Percentiles rank a stretch among this genome's conserved stretches.
Evolutionary conservation across 1,140 invertebrate genomes (phyloP).

Genomic region (Drosophila azteca): DNA sequence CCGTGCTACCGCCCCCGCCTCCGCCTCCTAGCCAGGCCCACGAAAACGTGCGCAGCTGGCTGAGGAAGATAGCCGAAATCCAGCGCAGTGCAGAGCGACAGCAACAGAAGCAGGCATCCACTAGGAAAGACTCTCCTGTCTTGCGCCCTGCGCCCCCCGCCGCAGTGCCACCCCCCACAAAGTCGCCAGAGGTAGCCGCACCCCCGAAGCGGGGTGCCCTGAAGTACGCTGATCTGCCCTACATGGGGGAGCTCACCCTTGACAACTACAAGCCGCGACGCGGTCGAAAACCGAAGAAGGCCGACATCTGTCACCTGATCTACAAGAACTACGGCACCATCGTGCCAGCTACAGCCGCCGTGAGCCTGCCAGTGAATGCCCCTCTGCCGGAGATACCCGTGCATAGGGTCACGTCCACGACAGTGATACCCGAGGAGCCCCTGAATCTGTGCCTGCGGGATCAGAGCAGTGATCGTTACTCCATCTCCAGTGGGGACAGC

Average conservation of each 20-base stretch:
- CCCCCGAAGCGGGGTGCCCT: conserved; percentile 83
- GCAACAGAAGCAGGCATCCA: conserved; percentile 45
- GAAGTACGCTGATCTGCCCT: conserved; percentile 92
- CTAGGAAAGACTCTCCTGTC: not conserved
- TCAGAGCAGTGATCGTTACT: conserved; percentile 71
- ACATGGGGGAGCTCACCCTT: conserved; percentile 95
- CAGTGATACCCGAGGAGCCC: conserved; percentile 86
- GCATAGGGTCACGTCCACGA: not conserved
- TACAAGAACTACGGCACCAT: conserved; percentile 95
- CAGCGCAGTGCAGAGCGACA: conserved; percentile 84
- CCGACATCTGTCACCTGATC: conserved; percentile 95
- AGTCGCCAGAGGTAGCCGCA: conserved; percentile 51
- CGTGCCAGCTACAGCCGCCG: conserved; percentile 84
- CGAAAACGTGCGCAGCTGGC: conserved; percentile 89
- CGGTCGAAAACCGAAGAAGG: conserved; percentile 94
- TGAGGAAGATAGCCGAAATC: conserved; percentile 88
- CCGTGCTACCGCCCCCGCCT: conserved; percentile 43
- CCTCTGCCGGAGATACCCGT: not conserved
- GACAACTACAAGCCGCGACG: conserved; percentile 93
- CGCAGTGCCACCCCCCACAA: conserved; percentile 48
- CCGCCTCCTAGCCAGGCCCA: conserved; percentile 77
- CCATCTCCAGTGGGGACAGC: conserved; percentile 77
- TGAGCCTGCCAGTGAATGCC: conserved; percentile 8
- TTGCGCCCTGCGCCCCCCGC: conserved; percentile 23
- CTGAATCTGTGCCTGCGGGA: conserved; percentile 92